phyloP scores from a whole-genome alignment of 2,888 invertebrate genomes.

The Pammene aurita region DNA sequence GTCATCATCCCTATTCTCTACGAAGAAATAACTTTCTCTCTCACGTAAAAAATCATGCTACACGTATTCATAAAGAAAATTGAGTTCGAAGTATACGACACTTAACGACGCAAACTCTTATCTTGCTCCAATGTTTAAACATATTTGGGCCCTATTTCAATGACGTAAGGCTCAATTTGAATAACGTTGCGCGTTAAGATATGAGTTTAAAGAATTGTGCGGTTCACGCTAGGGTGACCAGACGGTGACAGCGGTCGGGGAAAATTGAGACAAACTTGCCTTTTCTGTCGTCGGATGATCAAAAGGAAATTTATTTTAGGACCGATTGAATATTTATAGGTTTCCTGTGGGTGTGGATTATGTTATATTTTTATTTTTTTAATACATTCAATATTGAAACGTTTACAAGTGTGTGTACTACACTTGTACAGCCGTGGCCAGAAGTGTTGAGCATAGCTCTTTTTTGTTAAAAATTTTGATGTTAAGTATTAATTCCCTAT shows the following conservation, averaged over 20 bases:
- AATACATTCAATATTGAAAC: not conserved
- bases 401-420: too few relatives aligned
- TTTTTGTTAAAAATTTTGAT: too few relatives aligned
- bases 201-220: not conserved
- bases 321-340: constrained; percentile 7
- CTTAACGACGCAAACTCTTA: not conserved
- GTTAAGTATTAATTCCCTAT: too few relatives aligned
- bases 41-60: constrained; percentile 19
- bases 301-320: constrained; percentile 8
- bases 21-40: not conserved
- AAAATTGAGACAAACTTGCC: constrained; percentile 27
- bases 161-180: not conserved
- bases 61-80: constrained; percentile 3
- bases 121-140: not conserved
- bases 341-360: not conserved
- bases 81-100: not conserved
- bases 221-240: constrained; percentile 4
- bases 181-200: not conserved
- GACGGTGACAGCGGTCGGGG: constrained; percentile 13
- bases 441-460: too few relatives aligned
- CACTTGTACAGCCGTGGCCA: too few relatives aligned
- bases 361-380: not conserved
- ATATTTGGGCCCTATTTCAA: not conserved
- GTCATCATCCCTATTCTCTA: too few relatives aligned
- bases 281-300: constrained; percentile 7